phyloP scores from a whole-genome alignment of 2,888 invertebrate genomes.

The Aricia artaxerxes region DNA sequence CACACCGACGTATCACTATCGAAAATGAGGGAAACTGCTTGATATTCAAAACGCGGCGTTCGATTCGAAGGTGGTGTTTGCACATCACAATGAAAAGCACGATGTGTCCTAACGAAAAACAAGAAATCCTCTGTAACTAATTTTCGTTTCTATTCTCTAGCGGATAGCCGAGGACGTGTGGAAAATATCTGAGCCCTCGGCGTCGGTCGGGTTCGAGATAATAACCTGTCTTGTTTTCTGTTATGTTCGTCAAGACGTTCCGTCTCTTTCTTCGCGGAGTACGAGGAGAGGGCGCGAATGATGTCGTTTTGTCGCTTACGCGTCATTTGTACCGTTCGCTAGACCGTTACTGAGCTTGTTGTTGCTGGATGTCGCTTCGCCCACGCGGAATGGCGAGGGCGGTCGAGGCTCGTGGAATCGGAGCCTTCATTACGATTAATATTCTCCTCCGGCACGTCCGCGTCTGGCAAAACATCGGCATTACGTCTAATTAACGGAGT shows the following conservation, averaged over 20 bases:
- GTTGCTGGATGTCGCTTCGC: conserved; percentile 72
- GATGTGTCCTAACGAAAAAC: conserved; percentile 70
- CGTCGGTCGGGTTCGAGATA: conserved; percentile 72
- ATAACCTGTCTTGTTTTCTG: conserved; percentile 77
- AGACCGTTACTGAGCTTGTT: conserved; percentile 77
- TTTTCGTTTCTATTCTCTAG: conserved; percentile 76
- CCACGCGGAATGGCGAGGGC: conserved; percentile 66
- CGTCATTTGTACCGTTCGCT: conserved; percentile 77
- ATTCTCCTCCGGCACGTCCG: conserved; percentile 76
- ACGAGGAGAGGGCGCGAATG: conserved; percentile 54
- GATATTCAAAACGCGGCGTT: conserved; percentile 68
- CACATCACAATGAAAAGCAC: conserved; percentile 79
- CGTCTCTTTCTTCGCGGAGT: conserved; percentile 50
- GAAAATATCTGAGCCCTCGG: conserved; percentile 74
- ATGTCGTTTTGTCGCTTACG: conserved; percentile 73
- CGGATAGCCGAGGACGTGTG: conserved; percentile 76
- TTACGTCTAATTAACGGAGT: conserved; percentile 75
- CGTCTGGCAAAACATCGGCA: conserved; percentile 75
- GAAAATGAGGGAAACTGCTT: conserved; percentile 47
- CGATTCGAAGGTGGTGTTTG: conserved; percentile 75
- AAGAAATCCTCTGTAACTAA: conserved; percentile 77
- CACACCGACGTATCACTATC: conserved; percentile 43
- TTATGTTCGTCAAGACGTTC: conserved; percentile 63
- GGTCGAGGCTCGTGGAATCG: conserved; percentile 64
- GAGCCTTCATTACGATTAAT: conserved; percentile 74